Base-by-base conservation (phyloP, 2,888 invertebrate genomes). In the Stratiomys singularior region DNA sequence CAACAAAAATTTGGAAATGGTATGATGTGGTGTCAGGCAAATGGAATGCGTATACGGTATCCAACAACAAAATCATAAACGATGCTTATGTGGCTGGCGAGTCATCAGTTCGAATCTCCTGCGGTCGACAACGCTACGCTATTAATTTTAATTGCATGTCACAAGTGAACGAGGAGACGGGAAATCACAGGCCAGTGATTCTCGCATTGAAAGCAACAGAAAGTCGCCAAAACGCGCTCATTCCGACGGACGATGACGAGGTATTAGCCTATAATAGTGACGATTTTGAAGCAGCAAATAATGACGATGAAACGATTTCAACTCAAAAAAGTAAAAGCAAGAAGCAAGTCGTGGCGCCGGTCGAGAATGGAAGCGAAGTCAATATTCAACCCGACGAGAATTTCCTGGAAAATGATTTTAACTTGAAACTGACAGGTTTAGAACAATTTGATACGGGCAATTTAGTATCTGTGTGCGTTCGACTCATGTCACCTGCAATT, bases 161-260 rank as follows among this genome's bases (percentile, higher is more conserved):
- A 0, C 94, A 94, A 88, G 92, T 93, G 79, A 95, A 94, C 85
- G 94, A 95, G 84, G 94, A 95, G 81, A 94, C 93, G 28, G 93
- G 93, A n/a, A 94, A 93, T 82, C 90, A 93, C 82, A 89, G 95
- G 71, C 94, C 95, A 0, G 92, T 95, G 25, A 92, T 93, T 82
- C 90, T 94, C 86, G 90, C 89, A 0, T 85, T 91, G 1, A 88
- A 88, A 80, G 86, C 84, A 0, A 85, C 83, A 44, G 85, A 84
- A 64, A 79, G 77, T 18, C 71, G 66, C 1, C 71, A 77, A 78
- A 71, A 15, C 1, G 13, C 23, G 9, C 1, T 72, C 9, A 27
- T 64, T 60, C 47, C 66, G 15, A 77, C 77, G 18, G 77, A 78
- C 18, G 77, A 79, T 18, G 78, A 77, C 5, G 27, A 69, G 76